phyloP scores from a whole-genome alignment of 2,797 vertebrate genomes.

The Brachyrhaphis roseni region DNA sequence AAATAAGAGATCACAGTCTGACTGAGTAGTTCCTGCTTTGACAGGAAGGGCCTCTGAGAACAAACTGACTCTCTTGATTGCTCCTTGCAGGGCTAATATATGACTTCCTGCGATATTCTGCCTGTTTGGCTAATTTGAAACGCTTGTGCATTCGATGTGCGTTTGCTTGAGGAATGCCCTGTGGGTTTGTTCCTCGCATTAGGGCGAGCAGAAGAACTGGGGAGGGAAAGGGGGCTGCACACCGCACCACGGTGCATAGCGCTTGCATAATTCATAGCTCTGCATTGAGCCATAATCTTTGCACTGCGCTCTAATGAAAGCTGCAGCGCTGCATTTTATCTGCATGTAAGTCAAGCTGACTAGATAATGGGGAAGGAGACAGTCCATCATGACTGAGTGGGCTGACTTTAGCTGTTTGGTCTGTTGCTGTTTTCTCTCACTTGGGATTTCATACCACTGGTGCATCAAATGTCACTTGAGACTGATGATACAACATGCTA shows the following conservation, averaged over 20 bases:
- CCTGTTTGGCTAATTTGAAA: conserved; percentile 37
- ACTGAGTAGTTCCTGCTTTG: conserved; percentile 12
- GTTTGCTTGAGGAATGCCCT: conserved; percentile 39
- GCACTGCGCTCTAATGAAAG: conserved; percentile 74
- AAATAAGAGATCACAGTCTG: conserved; percentile 13
- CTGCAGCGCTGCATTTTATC: conserved; percentile 63
- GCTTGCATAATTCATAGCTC: conserved; percentile 78
- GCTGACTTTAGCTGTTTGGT: conserved; percentile 45
- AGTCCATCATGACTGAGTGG: conserved; percentile 57
- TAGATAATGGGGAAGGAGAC: conserved; percentile 56
- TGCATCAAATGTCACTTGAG: conserved; percentile 61
- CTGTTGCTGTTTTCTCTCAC: conserved; percentile 41
- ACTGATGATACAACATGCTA: conserved; percentile 29
- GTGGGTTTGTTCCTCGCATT: conserved; percentile 51
- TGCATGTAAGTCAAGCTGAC: conserved; percentile 59
- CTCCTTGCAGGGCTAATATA: conserved; percentile 15
- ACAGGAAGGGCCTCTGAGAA: conserved; percentile 6
- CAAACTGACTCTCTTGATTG: conserved; percentile 14
- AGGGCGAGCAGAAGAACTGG: conserved; percentile 48
- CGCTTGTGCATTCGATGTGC: conserved; percentile 32
- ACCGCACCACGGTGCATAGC: conserved; percentile 35
- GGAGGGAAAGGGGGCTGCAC: background rate
- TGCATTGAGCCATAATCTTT: conserved; percentile 77
- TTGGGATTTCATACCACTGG: conserved; percentile 49
- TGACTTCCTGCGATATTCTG: conserved; percentile 10